Evolutionary conservation across 1,140 invertebrate species (phyloP), one percentile per base, ranked within the genome.

Genomic region (Wiebesia pumilae): DNA sequence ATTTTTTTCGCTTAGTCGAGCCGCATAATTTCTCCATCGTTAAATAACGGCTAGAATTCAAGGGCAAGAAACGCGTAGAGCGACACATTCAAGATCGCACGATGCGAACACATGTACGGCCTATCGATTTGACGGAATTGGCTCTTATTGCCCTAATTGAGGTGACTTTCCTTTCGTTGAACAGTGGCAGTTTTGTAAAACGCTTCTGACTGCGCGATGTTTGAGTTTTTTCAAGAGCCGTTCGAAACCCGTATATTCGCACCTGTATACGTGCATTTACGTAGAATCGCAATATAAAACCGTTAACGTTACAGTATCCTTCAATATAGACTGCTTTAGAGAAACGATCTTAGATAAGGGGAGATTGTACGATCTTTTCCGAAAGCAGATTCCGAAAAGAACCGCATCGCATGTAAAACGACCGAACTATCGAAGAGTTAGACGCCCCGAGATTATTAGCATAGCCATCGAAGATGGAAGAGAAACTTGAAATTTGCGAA

Each of bases 81-180:
- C 69, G 35, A 51, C 24, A 30, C 4, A n/a, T 9, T 51, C 6
- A 33, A 75, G 10, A 38, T 40, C 43, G 27, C 33, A 30, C 6
- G 7, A 62, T 65, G 27, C 38, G 4, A 7, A 80, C 33, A 62
- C 19, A 14, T 7, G 40, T 4, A 10, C n/a, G 40, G 75, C 83
- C 40, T 58, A 81, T 35, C 43, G 65, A 73, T 73, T 85, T 65
- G 35, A 65, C 73, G 67, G 69, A 79, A 85, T 85, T 85, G 83
- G 40, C 77, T 85, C 83, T 85, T 62, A 80, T 85, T 80, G 75
- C 43, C 54, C 65, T 80, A 85, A 85, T 85, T 85, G 75, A 79
- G 54, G 58, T 51, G 58, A 79, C 73, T 84, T 84, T 79, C 58
- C 75, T 84, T 80, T 80, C 58, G 65, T n/a, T 30, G 40, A 58